phyloP scores from a whole-genome alignment of 2,113 vertebrate genomes.

The Stigmatopora argus region DNA sequence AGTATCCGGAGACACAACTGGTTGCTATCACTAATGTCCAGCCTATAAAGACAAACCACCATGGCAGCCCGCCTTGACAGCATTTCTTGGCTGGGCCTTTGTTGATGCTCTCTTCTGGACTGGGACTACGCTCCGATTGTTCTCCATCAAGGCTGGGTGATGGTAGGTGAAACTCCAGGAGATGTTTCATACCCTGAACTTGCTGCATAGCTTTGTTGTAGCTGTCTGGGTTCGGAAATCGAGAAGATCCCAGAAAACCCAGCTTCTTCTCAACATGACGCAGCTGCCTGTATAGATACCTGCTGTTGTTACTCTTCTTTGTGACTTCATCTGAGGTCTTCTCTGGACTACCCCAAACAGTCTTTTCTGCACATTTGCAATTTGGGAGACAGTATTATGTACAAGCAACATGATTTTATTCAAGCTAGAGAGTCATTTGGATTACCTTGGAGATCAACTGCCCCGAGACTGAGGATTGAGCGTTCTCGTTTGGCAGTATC shows the following conservation, averaged over 20 bases:
- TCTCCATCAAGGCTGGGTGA: conserved; percentile 46
- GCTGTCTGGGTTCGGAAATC: conserved; percentile 72
- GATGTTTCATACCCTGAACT: conserved; percentile 78
- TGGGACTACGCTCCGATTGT: conserved; percentile 42
- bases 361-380: conserved; percentile 49
- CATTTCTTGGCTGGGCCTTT: conserved; percentile 43
- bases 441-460: conserved; percentile 75
- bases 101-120: conserved; percentile 40
- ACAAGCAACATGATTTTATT: not conserved
- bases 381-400: not conserved
- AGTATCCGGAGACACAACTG: conserved; percentile 81
- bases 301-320: conserved; percentile 68
- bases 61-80: conserved; percentile 76
- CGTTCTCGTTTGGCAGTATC: conserved; percentile 66
- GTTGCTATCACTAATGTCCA: conserved; percentile 84
- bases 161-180: conserved; percentile 64
- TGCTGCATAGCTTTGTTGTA: conserved; percentile 76
- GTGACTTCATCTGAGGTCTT: conserved; percentile 47
- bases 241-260: conserved; percentile 71
- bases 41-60: conserved; percentile 88
- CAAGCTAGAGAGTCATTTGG: not conserved
- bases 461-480: conserved; percentile 62
- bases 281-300: conserved; percentile 80
- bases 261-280: conserved; percentile 79
- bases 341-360: conserved; percentile 50